Conservation (phyloP, 2,888 invertebrate genomes). For the Leptopterna dolabrata region DNA sequence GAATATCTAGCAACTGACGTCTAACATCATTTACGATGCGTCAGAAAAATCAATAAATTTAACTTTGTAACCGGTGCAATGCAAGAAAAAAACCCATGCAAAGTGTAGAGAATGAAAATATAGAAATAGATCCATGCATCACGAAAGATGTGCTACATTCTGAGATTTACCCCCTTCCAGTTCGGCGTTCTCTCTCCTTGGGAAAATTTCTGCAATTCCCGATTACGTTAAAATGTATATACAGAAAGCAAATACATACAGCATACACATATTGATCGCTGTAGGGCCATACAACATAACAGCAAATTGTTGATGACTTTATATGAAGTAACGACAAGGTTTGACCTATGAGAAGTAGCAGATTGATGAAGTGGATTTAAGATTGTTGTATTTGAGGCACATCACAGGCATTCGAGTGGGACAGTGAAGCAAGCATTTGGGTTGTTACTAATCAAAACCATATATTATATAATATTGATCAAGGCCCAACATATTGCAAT, state of each 20-base stretch:
- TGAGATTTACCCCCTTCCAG: constrained; percentile 70
- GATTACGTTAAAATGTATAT: constrained; percentile 15
- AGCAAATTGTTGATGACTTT: not conserved
- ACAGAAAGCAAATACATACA: constrained; percentile 41
- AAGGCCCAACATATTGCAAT: no score
- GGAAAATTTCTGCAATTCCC: constrained; percentile 68
- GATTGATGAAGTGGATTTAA: no score
- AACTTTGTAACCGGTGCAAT: not conserved
- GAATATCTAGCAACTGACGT: not conserved
- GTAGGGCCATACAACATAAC: not conserved
- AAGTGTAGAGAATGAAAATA: not conserved
- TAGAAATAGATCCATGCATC: constrained; percentile 10
- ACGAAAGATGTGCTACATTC: not conserved
- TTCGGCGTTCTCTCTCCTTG: constrained; percentile 70
- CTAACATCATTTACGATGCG: not conserved
- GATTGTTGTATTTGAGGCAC: no score
- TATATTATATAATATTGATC: no score
- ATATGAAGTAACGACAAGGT: not conserved
- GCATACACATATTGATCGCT: not conserved
- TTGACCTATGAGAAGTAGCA: no score
- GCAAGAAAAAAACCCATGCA: not conserved
- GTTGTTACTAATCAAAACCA: no score
- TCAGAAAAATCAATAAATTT: not conserved
- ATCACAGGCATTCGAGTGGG: no score
- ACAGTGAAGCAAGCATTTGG: no score